Evolutionary conservation across 2,888 invertebrate genomes (phyloP), one percentile per base, ranked within the genome.

Genomic region (Habroteleia sp.): DNA sequence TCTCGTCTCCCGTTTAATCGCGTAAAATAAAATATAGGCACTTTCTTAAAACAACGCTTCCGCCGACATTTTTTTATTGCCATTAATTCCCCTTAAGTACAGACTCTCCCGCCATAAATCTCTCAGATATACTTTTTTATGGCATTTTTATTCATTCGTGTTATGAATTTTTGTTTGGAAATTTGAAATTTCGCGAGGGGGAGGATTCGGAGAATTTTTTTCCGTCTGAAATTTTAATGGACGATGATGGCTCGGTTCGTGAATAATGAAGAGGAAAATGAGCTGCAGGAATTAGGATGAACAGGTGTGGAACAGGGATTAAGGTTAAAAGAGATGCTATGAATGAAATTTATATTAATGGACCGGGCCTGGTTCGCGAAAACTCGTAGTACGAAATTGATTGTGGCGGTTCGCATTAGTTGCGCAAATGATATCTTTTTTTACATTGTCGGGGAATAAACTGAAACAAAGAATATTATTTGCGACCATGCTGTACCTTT

Each of bases 301-400:
- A 68, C 68, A 50, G 35, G 50, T 42, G 50, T 29, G 50, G 58
- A 42, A 8, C 35, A 20, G 48, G 68, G 68, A 58, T 58, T 68
- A 44, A 58, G 50, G 58, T 68, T 58, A 58, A 58, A 50, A 68
- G 46, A 39, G 48, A 48, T 46, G 48, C 31, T 42, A 68, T 41
- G 48, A 68, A 68, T 56, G 48, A 68, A 68, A 68, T 68, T 50
- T 68, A 56, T 68, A 58, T 68, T 68, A 68, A 68, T 65, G 63
- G 50, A 52, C 29, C 23, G 31, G 50, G 8, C 23, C 39, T 8
- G 16, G 56, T 58, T 54, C 39, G 25, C 48, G 17, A 33, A 42
- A 44, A 44, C 44, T 50, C 33, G 17, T 29, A 20, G 11, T 16
- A 10, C 8, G 13, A 44, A 65, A 65, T 54, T 65, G 35, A 35